A percentile compares a stretch with the other conserved stretches of the same genome.
Conservation (phyloP, 2,797 vertebrate species). For the Enteromius radiatus region DNA sequence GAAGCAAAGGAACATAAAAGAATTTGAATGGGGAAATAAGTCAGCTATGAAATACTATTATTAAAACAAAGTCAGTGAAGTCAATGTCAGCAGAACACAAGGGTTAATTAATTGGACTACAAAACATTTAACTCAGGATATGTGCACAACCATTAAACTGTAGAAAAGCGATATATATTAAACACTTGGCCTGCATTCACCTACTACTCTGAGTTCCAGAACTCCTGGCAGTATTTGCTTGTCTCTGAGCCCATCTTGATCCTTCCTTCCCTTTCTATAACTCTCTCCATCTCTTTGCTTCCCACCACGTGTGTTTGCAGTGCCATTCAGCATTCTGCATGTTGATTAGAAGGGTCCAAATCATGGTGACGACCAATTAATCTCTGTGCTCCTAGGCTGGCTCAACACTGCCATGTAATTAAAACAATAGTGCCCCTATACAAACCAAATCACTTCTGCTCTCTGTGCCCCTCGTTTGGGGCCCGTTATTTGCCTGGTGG, state of each 20-base stretch:
- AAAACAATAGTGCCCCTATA: conserved; percentile 70
- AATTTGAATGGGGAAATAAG: background rate
- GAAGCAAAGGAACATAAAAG: background rate
- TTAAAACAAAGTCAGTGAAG: background rate
- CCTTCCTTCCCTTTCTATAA: background rate
- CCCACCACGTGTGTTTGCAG: conserved; percentile 34
- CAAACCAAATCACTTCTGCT: conserved; percentile 64
- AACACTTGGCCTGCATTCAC: background rate
- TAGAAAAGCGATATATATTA: conserved; percentile 6
- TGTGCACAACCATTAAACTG: background rate
- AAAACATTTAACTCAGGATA: background rate
- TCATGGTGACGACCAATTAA: conserved; percentile 68
- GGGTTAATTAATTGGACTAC: background rate
- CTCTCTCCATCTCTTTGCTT: conserved; percentile 37
- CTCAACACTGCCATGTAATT: conserved; percentile 60
- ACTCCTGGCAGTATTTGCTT: conserved; percentile 1
- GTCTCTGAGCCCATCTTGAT: conserved; percentile 18
- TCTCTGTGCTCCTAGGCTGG: conserved; percentile 51
- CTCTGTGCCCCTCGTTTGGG: conserved; percentile 53
- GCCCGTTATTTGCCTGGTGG: conserved; percentile 7
- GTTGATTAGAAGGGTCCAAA: conserved; percentile 59
- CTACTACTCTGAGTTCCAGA: background rate
- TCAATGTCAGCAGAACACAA: background rate
- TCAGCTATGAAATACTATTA: background rate
- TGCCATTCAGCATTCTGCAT: background rate